Conservation (phyloP, 1,140 invertebrate genomes). For the Pygmarrhopalites habei region DNA sequence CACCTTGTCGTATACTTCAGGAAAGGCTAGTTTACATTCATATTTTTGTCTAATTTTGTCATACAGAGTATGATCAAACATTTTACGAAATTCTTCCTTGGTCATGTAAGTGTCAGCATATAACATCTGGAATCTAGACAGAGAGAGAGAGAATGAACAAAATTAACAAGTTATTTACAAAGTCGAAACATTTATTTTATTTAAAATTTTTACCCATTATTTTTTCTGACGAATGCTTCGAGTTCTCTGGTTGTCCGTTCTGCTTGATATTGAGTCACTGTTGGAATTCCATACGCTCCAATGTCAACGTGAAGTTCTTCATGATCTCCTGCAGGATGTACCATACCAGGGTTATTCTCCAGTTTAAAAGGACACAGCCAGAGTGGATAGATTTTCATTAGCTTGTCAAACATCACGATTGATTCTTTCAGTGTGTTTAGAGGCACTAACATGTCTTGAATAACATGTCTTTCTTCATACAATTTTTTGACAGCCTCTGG, state of each 20-base stretch:
- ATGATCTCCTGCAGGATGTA: conserved; percentile 49
- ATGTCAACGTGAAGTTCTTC: conserved; percentile 67
- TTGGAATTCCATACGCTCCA: conserved; percentile 71
- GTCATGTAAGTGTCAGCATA: conserved; percentile 76
- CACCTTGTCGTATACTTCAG: conserved; percentile 76
- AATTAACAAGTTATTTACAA: no score
- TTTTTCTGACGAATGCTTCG: conserved; percentile 61
- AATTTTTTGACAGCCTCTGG: conserved; percentile 61
- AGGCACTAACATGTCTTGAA: conserved; percentile 78
- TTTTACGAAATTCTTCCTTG: conserved; percentile 64
- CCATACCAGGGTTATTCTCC: conserved; percentile 60
- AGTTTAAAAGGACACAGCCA: conserved; percentile 77
- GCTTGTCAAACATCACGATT: conserved; percentile 58
- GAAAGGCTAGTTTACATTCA: conserved; percentile 64
- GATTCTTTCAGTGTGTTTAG: conserved; percentile 54
- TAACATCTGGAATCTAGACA: conserved; percentile 68
- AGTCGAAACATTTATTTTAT: no score
- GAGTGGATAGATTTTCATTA: conserved; percentile 69
- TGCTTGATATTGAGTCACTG: conserved; percentile 55
- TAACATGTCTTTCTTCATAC: conserved; percentile 71
- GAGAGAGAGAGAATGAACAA: no score
- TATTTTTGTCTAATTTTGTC: conserved; percentile 58
- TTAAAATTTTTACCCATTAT: conserved; percentile 53
- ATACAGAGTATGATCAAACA: conserved; percentile 75
- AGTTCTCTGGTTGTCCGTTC: conserved; percentile 58